These are phyloP conservation scores for Neoarius graeffei DNA, from an alignment of 2,113 vertebrate species.

Conservation along the genomic window DNA sequence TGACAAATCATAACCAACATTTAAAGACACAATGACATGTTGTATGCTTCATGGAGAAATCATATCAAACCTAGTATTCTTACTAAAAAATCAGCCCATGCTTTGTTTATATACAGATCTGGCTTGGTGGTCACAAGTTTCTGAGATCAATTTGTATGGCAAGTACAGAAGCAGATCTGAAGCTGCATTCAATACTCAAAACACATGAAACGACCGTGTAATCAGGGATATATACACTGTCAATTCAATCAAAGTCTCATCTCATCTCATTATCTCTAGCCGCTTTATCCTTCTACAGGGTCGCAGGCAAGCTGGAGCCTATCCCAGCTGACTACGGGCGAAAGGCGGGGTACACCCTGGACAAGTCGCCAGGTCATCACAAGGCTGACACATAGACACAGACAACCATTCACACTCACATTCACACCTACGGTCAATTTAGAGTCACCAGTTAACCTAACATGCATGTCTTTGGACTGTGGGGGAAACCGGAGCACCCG, in stretches of 20 bases:
- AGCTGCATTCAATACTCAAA: not conserved
- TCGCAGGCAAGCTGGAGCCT: too few species aligned
- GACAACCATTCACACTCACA: too few species aligned
- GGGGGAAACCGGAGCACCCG: too few species aligned
- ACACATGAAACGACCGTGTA: not conserved
- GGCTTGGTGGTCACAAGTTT: not conserved
- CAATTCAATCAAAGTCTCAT: not conserved
- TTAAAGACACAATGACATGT: not conserved
- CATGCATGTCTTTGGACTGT: too few species aligned
- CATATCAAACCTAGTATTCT: not conserved
- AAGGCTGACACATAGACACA: too few species aligned
- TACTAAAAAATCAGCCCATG: not conserved
- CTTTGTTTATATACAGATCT: not conserved
- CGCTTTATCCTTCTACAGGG: too few species aligned
- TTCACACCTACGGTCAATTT: too few species aligned
- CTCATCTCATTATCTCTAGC: too few species aligned
- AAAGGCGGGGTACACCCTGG: too few species aligned
- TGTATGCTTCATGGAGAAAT: not conserved
- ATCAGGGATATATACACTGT: not conserved
- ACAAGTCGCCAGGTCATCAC: too few species aligned
- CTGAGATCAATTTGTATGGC: not conserved
- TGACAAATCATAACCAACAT: not conserved
- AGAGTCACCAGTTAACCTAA: too few species aligned
- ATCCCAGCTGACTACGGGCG: too few species aligned
- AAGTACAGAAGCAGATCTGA: not conserved